phyloP scores from a whole-genome alignment of 2,797 vertebrate species.

The Acanthurus tractus region DNA sequence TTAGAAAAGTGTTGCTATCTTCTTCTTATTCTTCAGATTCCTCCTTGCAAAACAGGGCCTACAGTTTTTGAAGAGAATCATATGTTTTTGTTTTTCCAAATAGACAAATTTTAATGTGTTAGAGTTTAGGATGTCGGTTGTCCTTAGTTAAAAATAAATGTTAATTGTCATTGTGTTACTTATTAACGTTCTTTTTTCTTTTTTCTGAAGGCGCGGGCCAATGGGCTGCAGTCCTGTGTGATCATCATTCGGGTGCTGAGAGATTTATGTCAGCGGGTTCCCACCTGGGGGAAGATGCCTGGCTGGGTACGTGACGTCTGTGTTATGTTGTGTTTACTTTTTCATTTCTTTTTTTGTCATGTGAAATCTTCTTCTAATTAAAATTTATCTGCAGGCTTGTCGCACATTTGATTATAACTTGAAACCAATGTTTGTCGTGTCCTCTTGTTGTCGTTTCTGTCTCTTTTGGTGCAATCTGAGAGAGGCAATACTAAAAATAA shows the following conservation, averaged over 20 bases:
- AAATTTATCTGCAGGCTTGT: not conserved
- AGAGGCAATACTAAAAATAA: not conserved
- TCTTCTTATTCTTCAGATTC: too few species aligned
- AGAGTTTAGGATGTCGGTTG: too few species aligned
- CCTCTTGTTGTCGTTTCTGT: not conserved
- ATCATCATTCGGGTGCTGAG: constrained; percentile 89
- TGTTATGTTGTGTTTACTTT: not conserved
- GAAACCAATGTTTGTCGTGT: not conserved
- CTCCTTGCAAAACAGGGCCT: not conserved
- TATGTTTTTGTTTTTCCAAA: not conserved
- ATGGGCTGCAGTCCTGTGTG: constrained; percentile 90
- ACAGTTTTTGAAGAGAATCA: not conserved
- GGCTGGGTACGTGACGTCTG: constrained; percentile 80
- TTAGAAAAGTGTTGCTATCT: not conserved
- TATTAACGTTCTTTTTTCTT: not conserved
- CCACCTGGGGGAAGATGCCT: constrained; percentile 89
- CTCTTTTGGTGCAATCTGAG: not conserved
- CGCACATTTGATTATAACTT: not conserved
- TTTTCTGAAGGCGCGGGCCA: constrained; percentile 87
- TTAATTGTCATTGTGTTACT: not conserved
- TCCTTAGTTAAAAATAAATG: not conserved
- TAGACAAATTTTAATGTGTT: not conserved
- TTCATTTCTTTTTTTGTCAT: not conserved
- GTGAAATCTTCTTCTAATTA: not conserved
- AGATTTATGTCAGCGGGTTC: constrained; percentile 88